These are phyloP conservation scores for Anarrhichthys ocellatus DNA, from an alignment of 2,113 vertebrate genomes.

Conservation along the genomic window DNA sequence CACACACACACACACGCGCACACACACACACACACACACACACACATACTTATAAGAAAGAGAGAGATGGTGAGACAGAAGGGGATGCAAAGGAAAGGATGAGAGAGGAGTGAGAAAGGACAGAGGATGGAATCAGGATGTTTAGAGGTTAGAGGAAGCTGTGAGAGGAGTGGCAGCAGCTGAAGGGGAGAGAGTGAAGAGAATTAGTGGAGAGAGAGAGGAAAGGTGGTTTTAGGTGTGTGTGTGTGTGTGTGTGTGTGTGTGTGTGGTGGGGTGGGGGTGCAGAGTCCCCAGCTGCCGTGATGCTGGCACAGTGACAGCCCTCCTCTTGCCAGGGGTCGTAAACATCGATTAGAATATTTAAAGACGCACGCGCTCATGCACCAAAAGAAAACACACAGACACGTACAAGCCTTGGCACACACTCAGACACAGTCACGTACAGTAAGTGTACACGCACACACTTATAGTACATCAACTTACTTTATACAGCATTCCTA, in stretches of 20 bases:
- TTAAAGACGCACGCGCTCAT: conserved; percentile 61
- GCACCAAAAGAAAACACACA: conserved; percentile 31
- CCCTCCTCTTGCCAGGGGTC: conserved; percentile 61
- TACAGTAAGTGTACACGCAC: conserved; percentile 5
- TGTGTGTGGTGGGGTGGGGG: conserved; percentile 6
- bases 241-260: conserved; percentile 24
- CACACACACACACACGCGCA: conserved; percentile 29
- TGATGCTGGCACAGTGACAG: conserved; percentile 67
- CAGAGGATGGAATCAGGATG: neutral
- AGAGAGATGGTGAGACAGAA: conserved; percentile 23
- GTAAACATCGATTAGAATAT: conserved; percentile 80
- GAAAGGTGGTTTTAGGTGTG: conserved; percentile 14
- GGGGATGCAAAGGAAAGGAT: neutral
- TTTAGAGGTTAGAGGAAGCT: conserved; percentile 56
- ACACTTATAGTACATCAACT: conserved; percentile 24
- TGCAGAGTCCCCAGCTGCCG: conserved; percentile 64
- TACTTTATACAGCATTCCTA: conserved; percentile 13
- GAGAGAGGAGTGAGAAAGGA: conserved; percentile 7
- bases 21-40: conserved; percentile 14
- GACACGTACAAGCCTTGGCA: conserved; percentile 31
- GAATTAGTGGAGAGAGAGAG: conserved; percentile 12
- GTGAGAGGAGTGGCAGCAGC: conserved; percentile 25
- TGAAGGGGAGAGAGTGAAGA: conserved; percentile 6
- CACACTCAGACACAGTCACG: neutral
- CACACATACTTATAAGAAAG: conserved; percentile 5